Percentiles rank a stretch among this genome's conserved stretches.
These are phyloP conservation scores for Lasioglossum lativentre DNA, from an alignment of 2,888 invertebrate genomes.

Conservation along the genomic window DNA sequence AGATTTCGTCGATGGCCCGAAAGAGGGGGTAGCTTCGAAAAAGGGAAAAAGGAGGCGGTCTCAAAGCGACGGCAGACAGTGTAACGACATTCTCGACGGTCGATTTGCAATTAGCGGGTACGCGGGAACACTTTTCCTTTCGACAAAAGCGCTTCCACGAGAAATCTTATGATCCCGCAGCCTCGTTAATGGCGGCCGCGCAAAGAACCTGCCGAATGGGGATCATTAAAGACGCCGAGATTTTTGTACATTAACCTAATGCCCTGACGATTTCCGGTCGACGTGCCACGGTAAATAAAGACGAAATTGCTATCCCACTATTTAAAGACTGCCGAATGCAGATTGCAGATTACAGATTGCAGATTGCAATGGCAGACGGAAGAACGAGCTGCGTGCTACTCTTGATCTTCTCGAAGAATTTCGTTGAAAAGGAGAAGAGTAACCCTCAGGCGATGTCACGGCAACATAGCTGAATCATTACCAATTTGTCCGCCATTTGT, in stretches of 20 bases:
- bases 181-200: conserved; percentile 41
- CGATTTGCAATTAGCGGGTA: conserved; percentile 54
- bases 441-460: conserved; percentile 38
- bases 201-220: conserved; percentile 14
- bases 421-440: conserved; percentile 39
- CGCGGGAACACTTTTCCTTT: conserved; percentile 28
- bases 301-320: conserved; percentile 48
- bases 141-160: background rate
- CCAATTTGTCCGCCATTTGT: background rate
- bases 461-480: background rate
- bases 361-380: conserved; percentile 43
- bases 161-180: conserved; percentile 37
- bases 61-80: conserved; percentile 34
- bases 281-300: conserved; percentile 47
- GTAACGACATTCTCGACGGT: conserved; percentile 53
- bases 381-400: conserved; percentile 48
- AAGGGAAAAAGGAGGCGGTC: background rate
- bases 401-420: conserved; percentile 41
- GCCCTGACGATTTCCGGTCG: conserved; percentile 45
- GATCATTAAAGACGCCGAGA: conserved; percentile 53
- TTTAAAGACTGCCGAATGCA: conserved; percentile 31
- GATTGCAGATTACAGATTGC: conserved; percentile 28
- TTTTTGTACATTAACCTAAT: conserved; percentile 48
- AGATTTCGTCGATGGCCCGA: background rate
- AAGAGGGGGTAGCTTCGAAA: background rate